These are phyloP conservation scores for Hemicordylus capensis DNA, from an alignment of 2,113 vertebrate species.

Conservation along the genomic window DNA sequence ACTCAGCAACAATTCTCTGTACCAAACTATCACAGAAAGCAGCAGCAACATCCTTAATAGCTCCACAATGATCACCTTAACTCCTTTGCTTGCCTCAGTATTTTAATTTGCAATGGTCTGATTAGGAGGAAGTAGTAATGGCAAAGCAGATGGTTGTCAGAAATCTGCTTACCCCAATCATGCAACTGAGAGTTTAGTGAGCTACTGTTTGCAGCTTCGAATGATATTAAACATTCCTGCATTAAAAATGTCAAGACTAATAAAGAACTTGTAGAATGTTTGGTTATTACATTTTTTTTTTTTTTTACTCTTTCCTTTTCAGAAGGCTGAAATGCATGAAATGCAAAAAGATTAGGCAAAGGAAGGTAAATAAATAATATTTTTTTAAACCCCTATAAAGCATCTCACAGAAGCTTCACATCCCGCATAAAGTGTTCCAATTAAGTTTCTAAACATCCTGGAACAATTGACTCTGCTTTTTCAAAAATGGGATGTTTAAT, in stretches of 20 bases:
- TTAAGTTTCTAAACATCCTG: slow-evolving; percentile 45
- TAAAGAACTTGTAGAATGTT: slow-evolving; percentile 40
- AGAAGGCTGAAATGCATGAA: slow-evolving; percentile 56
- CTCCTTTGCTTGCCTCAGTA: slow-evolving; percentile 60
- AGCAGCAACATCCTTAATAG: slow-evolving; percentile 40
- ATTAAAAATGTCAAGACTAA: slow-evolving; percentile 55
- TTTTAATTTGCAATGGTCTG: slow-evolving; percentile 65
- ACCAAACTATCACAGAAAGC: not conserved
- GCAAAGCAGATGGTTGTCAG: slow-evolving; percentile 69
- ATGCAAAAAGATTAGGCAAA: slow-evolving; percentile 27
- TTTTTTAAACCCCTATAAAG: slow-evolving; percentile 29
- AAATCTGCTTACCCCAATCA: slow-evolving; percentile 68
- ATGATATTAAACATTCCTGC: slow-evolving; percentile 40
- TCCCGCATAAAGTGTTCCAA: slow-evolving; percentile 22
- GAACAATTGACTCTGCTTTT: slow-evolving; percentile 51
- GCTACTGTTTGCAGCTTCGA: slow-evolving; percentile 42
- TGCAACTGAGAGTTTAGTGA: slow-evolving; percentile 41
- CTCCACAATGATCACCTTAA: slow-evolving; percentile 29
- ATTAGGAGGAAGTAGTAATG: slow-evolving; percentile 57
- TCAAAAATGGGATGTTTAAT: slow-evolving; percentile 55
- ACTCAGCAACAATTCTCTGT: not conserved
- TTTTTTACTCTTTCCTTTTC: slow-evolving; percentile 54
- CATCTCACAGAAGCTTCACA: slow-evolving; percentile 36
- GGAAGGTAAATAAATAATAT: slow-evolving; percentile 39
- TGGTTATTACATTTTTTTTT: slow-evolving; percentile 44